phyloP scores from a whole-genome alignment of 2,113 vertebrate species.

The Echinops telfairi region DNA sequence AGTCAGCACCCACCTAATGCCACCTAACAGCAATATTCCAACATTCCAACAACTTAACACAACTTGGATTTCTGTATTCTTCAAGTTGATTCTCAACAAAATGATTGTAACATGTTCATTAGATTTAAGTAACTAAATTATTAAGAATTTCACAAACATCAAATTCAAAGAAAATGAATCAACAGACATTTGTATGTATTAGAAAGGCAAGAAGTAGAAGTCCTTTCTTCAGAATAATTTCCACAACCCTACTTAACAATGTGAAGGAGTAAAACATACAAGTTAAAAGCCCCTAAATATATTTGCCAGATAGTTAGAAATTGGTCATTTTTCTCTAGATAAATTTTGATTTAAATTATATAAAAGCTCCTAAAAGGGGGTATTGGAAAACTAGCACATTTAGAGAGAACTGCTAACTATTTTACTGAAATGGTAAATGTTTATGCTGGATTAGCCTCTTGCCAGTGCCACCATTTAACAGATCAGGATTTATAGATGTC shows the following conservation, averaged over 20 bases:
- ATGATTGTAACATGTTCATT: too few relatives aligned
- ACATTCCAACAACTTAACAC: too few relatives aligned
- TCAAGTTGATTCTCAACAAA: too few relatives aligned
- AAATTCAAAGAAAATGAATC: too few relatives aligned
- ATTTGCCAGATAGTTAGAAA: neutral
- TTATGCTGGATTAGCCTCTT: conserved; percentile 47
- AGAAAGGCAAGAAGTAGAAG: neutral
- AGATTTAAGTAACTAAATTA: too few relatives aligned
- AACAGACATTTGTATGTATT: too few relatives aligned
- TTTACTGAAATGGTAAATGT: conserved; percentile 72
- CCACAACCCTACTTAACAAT: neutral
- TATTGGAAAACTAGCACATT: neutral
- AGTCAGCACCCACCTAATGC: too few relatives aligned
- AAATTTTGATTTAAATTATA: neutral
- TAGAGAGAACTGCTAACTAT: neutral
- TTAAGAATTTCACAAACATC: too few relatives aligned
- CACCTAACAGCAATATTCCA: too few relatives aligned
- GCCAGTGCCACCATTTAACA: neutral
- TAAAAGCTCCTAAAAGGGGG: neutral
- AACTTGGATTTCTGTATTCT: too few relatives aligned
- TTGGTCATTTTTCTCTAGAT: neutral
- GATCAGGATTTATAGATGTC: conserved; percentile 64
- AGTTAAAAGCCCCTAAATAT: neutral
- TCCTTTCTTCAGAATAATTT: neutral
- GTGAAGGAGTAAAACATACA: neutral